Conservation (phyloP, 2,797 vertebrate genomes). For the Cercopithecus neglectus region DNA sequence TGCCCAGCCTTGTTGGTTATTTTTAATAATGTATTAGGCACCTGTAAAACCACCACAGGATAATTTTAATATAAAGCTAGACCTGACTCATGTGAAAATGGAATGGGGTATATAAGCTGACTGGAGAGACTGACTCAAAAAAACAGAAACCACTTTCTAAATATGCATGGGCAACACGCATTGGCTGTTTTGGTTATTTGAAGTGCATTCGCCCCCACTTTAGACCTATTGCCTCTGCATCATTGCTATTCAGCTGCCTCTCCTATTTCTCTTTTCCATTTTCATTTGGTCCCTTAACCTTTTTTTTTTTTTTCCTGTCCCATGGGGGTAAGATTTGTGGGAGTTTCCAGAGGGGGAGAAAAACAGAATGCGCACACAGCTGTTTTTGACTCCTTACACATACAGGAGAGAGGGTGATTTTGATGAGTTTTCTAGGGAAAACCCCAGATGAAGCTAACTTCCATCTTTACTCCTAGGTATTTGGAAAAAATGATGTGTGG, state of each 20-base stretch:
- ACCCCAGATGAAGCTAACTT: background rate
- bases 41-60: background rate
- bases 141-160: background rate
- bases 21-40: background rate
- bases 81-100: background rate
- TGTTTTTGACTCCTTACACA: background rate
- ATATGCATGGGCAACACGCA: rapidly evolving
- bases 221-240: rapidly evolving
- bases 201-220: background rate
- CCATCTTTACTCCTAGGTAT: constrained; percentile 81
- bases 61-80: background rate
- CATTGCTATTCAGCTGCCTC: background rate
- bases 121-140: background rate
- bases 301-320: background rate
- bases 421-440: background rate
- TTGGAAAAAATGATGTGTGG: constrained; percentile 87
- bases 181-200: background rate
- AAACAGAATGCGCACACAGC: background rate
- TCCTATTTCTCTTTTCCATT: background rate
- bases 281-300: background rate
- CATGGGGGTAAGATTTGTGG: background rate
- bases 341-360: background rate
- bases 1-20: background rate
- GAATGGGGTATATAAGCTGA: background rate
- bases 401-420: background rate